Evolutionary conservation across 2,113 vertebrate species (phyloP).

Genomic region (Alethe castanea): DNA sequence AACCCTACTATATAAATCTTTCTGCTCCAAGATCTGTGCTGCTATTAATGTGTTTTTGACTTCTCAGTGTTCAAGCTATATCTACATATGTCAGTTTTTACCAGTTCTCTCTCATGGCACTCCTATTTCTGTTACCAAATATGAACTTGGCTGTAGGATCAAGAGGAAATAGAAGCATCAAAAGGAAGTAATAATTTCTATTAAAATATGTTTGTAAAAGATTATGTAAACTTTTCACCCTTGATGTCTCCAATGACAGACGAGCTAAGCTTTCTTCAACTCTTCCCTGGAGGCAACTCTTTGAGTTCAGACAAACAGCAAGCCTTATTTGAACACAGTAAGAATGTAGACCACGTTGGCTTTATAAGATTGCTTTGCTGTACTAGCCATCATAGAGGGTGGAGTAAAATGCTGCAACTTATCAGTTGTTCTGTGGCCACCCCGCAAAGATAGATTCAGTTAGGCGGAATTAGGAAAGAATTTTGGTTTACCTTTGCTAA

Average conservation of each 20-base stretch:
- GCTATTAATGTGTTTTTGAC: neutral
- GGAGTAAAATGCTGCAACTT: neutral
- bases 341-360: neutral
- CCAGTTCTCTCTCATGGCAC: neutral
- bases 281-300: slow-evolving; percentile 39
- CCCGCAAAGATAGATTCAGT: neutral
- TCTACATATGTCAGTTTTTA: neutral
- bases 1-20: neutral
- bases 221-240: slow-evolving; percentile 18
- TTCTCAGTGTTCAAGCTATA: neutral
- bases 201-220: slow-evolving; percentile 29
- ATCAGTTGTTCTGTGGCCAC: neutral
- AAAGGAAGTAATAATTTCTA: slow-evolving; percentile 7
- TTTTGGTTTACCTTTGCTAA: neutral
- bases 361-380: neutral
- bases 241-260: slow-evolving; percentile 42
- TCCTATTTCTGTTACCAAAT: slow-evolving; percentile 1
- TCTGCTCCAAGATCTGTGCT: neutral
- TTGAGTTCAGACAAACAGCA: slow-evolving; percentile 32
- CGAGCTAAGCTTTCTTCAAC: slow-evolving; percentile 41
- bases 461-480: neutral
- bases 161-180: neutral
- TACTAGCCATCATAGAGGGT: neutral
- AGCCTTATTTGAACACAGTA: slow-evolving; percentile 18
- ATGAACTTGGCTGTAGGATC: neutral